These are phyloP conservation scores for Pelodiscus sinensis DNA, from an alignment of 2,113 vertebrate genomes.

Conservation along the genomic window DNA sequence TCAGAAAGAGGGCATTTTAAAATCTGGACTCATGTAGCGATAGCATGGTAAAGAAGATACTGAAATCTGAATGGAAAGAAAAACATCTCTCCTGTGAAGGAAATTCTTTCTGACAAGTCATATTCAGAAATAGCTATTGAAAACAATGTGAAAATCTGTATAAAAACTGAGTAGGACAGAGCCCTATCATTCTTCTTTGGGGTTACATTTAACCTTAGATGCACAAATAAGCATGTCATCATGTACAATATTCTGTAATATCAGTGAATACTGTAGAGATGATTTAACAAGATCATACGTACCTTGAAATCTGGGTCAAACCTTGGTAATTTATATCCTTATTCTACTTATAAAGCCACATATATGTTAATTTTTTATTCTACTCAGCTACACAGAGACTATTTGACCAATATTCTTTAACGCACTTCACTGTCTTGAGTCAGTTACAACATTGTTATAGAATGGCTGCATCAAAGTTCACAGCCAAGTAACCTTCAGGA, in stretches of 20 bases:
- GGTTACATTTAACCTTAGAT: not conserved
- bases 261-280: not conserved
- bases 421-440: not conserved
- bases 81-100: not conserved
- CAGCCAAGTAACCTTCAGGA: not conserved
- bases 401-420: not conserved
- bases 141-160: not conserved
- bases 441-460: not conserved
- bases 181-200: not conserved
- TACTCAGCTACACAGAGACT: not conserved
- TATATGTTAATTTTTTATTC: not conserved
- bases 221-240: not conserved
- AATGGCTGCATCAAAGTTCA: not conserved
- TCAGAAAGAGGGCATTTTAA: not conserved
- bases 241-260: not conserved
- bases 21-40: rapidly evolving
- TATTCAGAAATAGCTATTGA: not conserved
- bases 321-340: not conserved
- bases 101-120: not conserved
- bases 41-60: not conserved
- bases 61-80: not conserved
- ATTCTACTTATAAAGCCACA: not conserved
- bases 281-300: not conserved
- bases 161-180: not conserved
- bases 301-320: not conserved